Base-by-base conservation (phyloP, 2,888 invertebrate genomes). In the Eristalis intricaria region DNA sequence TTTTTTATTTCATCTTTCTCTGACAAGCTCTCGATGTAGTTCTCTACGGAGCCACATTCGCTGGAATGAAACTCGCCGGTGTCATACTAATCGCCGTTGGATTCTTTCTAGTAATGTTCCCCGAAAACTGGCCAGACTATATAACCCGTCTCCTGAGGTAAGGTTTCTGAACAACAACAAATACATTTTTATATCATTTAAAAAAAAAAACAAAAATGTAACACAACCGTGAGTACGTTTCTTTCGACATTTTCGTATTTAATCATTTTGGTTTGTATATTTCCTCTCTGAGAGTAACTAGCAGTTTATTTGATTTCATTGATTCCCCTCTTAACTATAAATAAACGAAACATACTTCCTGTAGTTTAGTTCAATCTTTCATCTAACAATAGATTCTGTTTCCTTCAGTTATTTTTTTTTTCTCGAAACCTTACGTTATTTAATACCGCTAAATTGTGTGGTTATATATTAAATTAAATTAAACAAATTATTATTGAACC, bases 101-200 rank as follows among this genome's bases (percentile, higher is more conserved):
- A 73, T 98, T 98, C 94, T 96, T 98, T 93, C 95, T 98, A 75
- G 98, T 98, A 87, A 97, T 98, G 96, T 97, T 98, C 90, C 98
- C 98, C 0, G 97, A 98, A 93, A 98, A 98, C 94, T 98, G 98
- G 98, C 98, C 98, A 0, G 97, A 98, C 92, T 98, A 98, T 93
- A 97, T 98, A 93, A 98, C 97, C 91, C 95, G 97, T 90, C 94
- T 98, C 85, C 94, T 98, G 90, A 96, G 98, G 97, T 98, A 94
- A 94, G 94, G 92, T 91, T 89, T 91, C 89, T 89, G 80, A 8
- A 40, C 50, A 77, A n/a, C 66, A 68, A 63, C 23, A 23, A 32
- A 15, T 5, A 29, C 13, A 23, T 65, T 11, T 40, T 64, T 22
- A 19, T 66, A 22, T n/a, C 29, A 60, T 58, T 65, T 43, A 29